Evolutionary conservation across 2,797 vertebrate species (phyloP), one percentile per base, ranked within the genome.

Genomic region (Sylvilagus floridanus): DNA sequence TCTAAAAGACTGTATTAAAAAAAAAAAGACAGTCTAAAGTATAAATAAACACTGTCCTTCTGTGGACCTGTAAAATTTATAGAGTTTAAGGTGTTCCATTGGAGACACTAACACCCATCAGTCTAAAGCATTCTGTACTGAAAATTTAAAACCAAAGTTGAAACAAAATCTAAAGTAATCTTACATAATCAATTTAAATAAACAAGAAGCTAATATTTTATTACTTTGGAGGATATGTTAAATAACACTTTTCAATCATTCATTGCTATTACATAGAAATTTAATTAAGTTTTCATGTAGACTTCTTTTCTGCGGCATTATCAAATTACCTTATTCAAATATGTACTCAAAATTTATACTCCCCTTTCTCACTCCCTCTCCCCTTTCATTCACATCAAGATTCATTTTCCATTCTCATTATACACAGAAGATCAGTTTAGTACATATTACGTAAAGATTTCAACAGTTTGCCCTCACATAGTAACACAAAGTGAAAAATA

Each of bases 231-330:
- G 76, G 19, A 60, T 11, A 37, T 54, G 6, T 60, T 81, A 57
- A 30, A 50, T 86, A 63, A 85, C 16, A 71, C 72, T 82, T 93
- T 93, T 42, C 69, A 93, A 12, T 71, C 52, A 22, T 86, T 95
- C 24, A 71, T 50, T 86, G 30, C 26, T 82, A 71, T 77, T 42
- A 82, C 54, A 87, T 4, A 14, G 14, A 90, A 75, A 54, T 37
- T 37, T 12, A 95, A 50, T 60, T 84, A n/a, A 77, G 54, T n/a
- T 79, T 88, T 90, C 85, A 54, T 63, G 57, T 30, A 82, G 87
- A 93, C 32, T 63, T 57, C 71, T 7, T 84, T 57, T 17, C 12
- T 52, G 13, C 7, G 69, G 57, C 4, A 87, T 26, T 26, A 17
- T 76, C 81, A 81, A 81, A 66, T 65, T 91, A 54, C 68, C 21